Evolutionary conservation across 2,113 vertebrate genomes (phyloP).

Genomic region (Alouatta palliata): DNA sequence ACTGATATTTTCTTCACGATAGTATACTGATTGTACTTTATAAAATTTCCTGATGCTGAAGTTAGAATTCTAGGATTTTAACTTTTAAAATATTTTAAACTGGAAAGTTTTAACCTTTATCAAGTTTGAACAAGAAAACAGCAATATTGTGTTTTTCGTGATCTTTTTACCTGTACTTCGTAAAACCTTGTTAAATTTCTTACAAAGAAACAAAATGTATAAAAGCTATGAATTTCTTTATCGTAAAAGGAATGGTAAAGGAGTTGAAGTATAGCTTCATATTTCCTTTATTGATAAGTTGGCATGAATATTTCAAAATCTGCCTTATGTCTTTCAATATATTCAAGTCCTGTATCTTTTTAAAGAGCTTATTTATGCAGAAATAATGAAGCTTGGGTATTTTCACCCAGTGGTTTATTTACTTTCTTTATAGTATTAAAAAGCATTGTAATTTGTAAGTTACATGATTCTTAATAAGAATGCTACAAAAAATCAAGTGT

Average conservation of each 20-base stretch:
- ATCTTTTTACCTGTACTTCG: neutral
- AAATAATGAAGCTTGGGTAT: slow-evolving; percentile 5
- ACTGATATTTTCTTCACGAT: slow-evolving; percentile 27
- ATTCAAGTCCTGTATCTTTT: neutral
- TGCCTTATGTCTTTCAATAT: neutral
- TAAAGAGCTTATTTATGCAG: slow-evolving; percentile 1
- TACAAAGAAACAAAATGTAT: neutral
- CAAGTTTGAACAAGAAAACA: neutral
- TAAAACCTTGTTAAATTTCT: neutral
- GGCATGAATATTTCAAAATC: neutral
- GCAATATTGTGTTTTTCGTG: neutral
- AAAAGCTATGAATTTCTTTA: slow-evolving; percentile 9
- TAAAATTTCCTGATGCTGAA: slow-evolving; percentile 24
- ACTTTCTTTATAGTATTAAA: neutral
- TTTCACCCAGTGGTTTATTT: neutral
- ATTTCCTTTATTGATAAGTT: slow-evolving; percentile 4
- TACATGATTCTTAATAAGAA: neutral
- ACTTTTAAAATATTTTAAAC: neutral
- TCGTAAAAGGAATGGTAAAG: slow-evolving; percentile 17
- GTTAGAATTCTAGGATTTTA: neutral
- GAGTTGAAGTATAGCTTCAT: neutral
- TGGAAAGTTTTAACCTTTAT: neutral
- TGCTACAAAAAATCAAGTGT: slow-evolving; percentile 11
- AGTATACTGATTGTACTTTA: neutral
- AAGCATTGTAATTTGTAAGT: neutral